Conservation (phyloP, 2,888 invertebrate species). For the Eristalinus aeneus region DNA sequence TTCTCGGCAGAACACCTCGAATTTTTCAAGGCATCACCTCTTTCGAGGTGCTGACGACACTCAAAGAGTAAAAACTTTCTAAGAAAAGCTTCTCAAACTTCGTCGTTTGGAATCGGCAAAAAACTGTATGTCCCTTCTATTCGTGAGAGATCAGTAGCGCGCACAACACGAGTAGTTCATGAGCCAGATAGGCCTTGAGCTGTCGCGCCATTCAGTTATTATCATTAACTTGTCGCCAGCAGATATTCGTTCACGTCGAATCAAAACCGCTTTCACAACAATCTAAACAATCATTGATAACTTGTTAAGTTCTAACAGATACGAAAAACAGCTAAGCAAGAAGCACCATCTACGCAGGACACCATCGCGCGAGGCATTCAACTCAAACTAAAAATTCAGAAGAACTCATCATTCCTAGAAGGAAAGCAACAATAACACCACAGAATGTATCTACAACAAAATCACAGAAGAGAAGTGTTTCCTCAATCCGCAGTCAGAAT, state of each 20-base stretch:
- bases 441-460: slow-evolving; percentile 48
- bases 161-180: no score
- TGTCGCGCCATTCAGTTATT: no score
- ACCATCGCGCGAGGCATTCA: slow-evolving; percentile 48
- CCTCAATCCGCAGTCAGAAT: slow-evolving; percentile 46
- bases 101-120: no score
- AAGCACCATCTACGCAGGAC: slow-evolving; percentile 53
- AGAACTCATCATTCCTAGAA: slow-evolving; percentile 55
- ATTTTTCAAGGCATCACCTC: no score
- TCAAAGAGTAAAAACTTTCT: no score
- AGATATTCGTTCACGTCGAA: slow-evolving; percentile 40
- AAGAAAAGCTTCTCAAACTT: no score
- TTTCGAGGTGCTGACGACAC: no score
- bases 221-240: background rate
- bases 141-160: no score
- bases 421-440: slow-evolving; percentile 58
- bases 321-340: slow-evolving; percentile 46
- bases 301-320: slow-evolving; percentile 59
- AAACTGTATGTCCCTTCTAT: no score
- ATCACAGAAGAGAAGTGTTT: slow-evolving; percentile 63
- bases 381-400: slow-evolving; percentile 21
- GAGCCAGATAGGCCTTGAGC: no score
- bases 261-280: background rate
- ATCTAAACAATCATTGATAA: slow-evolving; percentile 4
- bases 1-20: no score